Conservation (phyloP, 2,888 invertebrate species). For the Amiota communis region DNA sequence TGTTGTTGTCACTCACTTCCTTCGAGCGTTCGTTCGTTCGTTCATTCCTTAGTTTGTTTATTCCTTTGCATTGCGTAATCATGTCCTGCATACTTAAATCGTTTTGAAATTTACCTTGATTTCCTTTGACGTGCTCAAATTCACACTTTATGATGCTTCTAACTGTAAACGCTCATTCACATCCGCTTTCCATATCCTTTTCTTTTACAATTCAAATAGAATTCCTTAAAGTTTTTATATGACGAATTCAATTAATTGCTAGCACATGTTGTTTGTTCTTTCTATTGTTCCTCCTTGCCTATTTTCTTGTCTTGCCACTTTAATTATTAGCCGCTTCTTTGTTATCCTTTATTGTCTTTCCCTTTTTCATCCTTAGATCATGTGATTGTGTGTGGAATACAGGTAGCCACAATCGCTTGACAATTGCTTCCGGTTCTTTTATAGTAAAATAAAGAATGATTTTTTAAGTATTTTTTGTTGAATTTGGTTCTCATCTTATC, state of each 20-base stretch:
- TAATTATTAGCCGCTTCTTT: constrained; percentile 6
- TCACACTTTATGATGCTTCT: constrained; percentile 29
- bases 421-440: constrained; percentile 22
- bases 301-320: not conserved
- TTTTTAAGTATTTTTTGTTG: constrained; percentile 16
- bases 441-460: not conserved
- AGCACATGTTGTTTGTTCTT: constrained; percentile 21
- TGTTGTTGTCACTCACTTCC: not conserved
- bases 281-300: not conserved
- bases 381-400: not conserved
- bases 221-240: not conserved
- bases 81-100: too few species aligned
- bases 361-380: too few species aligned
- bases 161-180: constrained; percentile 15
- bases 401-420: constrained; percentile 20
- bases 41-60: too few species aligned
- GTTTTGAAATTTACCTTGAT: not conserved
- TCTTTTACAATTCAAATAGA: constrained; percentile 4
- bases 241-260: constrained; percentile 20
- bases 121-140: constrained; percentile 16
- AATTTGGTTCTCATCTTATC: constrained; percentile 9
- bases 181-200: constrained; percentile 18
- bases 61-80: too few species aligned
- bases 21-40: too few species aligned
- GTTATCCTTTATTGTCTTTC: not conserved